Evolutionary conservation across 2,888 invertebrate genomes (phyloP), one percentile per base, ranked within the genome.

Genomic region (Esperia sulphurella): DNA sequence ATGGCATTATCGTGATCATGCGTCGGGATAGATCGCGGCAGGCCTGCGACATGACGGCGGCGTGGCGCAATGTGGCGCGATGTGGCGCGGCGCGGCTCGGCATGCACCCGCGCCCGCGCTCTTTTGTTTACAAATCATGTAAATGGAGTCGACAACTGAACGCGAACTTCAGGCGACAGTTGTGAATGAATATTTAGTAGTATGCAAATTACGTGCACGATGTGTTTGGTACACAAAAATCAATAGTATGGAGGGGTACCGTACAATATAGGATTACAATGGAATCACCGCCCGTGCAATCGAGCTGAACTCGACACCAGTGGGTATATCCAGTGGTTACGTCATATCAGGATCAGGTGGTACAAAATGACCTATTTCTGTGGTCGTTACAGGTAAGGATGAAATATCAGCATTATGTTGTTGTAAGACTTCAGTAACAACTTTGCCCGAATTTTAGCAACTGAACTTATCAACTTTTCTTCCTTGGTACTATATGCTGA

Each of bases 161-260:
- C 39, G 42, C 28, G 41, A 45, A 45, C 45, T 45, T 14, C 28
- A n/a, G 30, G 12, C 31, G 49, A 49, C 45, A 42, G 35, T 41
- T 12, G 41, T 40, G 12, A 31, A 45, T 49, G 49, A 45, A 49
- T 49, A 49, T 45, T 45, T 42, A 49, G 31, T 13, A 42, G 41
- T 37, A 41, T 41, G 44, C 41, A 40, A 48, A 48, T 39, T 30
- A 41, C n/a, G 21, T 8, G 21, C 37, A 37, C 14, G 33, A 39
- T 38, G 14, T 37, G 42, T 30, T 43, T 28, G 30, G 38, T 28
- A 46, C 35, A 43, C 42, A 29, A 42, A 37, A 43, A 21, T 35
- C 41, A 21, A 21, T 21, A n/a, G n/a, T n/a, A 21, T 5, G 21
- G 21, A 21, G 21, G n/a, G 5, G 21, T 21, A 5, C 21, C 21